These are phyloP conservation scores for Oeneis ivallda DNA, from an alignment of 2,888 invertebrate species.

Conservation along the genomic window DNA sequence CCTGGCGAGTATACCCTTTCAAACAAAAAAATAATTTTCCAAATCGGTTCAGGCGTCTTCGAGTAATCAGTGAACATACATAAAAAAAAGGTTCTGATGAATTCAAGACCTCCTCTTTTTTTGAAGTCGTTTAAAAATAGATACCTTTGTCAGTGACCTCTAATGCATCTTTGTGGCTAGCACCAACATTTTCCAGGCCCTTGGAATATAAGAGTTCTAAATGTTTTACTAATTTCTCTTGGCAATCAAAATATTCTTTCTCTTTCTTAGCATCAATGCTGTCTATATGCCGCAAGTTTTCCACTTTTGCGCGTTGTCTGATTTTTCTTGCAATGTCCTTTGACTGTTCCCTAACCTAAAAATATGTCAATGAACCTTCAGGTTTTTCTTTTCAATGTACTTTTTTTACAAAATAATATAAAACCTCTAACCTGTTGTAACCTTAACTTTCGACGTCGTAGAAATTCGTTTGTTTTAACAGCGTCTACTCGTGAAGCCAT, in stretches of 20 bases:
- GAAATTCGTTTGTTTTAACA: slow-evolving; percentile 75
- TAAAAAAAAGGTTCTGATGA: no score
- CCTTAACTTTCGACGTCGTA: slow-evolving; percentile 70
- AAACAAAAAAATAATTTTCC: no score
- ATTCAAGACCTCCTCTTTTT: no score
- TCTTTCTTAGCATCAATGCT: slow-evolving; percentile 63
- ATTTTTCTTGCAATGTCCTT: slow-evolving; percentile 77
- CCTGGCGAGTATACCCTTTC: no score
- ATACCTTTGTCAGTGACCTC: slow-evolving; percentile 54
- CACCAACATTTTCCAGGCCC: slow-evolving; percentile 63
- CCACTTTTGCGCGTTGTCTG: slow-evolving; percentile 69
- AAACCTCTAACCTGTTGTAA: slow-evolving; percentile 71
- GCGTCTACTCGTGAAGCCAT: slow-evolving; percentile 70
- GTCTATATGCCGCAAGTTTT: slow-evolving; percentile 60
- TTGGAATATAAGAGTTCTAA: slow-evolving; percentile 64
- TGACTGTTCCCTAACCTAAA: slow-evolving; percentile 78
- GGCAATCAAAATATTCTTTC: slow-evolving; percentile 63
- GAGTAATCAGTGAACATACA: no score
- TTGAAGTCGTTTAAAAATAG: no score
- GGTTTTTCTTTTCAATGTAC: slow-evolving; percentile 23
- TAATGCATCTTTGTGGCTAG: slow-evolving; percentile 62
- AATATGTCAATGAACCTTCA: slow-evolving; percentile 28
- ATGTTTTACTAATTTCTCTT: slow-evolving; percentile 65
- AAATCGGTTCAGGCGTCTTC: no score
- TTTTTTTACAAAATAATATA: slow-evolving; percentile 34